Evolutionary conservation across 2,113 vertebrate genomes (phyloP).

Genomic region (Galbula dea): DNA sequence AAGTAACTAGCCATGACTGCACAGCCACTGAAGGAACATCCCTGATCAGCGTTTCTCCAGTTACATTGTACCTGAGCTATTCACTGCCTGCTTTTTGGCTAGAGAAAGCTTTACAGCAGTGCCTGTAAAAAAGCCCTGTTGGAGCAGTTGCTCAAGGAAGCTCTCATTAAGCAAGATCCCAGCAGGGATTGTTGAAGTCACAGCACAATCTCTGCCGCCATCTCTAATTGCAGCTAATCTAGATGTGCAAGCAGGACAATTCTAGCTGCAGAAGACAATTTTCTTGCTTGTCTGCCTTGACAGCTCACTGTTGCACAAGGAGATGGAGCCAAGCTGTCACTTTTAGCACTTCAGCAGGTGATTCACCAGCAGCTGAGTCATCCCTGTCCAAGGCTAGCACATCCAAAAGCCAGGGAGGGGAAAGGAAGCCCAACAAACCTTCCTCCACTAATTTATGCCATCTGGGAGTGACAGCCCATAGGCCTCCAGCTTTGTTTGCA

Average conservation of each 20-base stretch:
- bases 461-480: not conserved
- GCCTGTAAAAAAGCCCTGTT: not conserved
- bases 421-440: not conserved
- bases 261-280: not conserved
- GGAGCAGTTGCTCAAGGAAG: not conserved
- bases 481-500: not conserved
- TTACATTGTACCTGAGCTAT: not conserved
- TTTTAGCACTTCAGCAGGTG: slow-evolving; percentile 47
- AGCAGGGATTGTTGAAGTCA: not conserved
- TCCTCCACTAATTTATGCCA: slow-evolving; percentile 34
- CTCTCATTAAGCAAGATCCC: not conserved
- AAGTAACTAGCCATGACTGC: too few relatives aligned
- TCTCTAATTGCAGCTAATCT: not conserved
- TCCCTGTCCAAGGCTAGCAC: not conserved
- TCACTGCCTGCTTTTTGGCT: not conserved
- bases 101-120: not conserved
- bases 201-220: not conserved
- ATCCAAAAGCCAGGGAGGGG: not conserved
- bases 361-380: slow-evolving; percentile 53
- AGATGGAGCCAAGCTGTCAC: not conserved
- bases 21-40: too few relatives aligned
- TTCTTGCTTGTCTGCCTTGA: not conserved
- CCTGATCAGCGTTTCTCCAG: not conserved
- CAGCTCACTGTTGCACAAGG: not conserved
- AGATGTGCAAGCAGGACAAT: not conserved